These are phyloP conservation scores for Pitangus sulphuratus DNA, from an alignment of 2,797 vertebrate species.

Conservation along the genomic window DNA sequence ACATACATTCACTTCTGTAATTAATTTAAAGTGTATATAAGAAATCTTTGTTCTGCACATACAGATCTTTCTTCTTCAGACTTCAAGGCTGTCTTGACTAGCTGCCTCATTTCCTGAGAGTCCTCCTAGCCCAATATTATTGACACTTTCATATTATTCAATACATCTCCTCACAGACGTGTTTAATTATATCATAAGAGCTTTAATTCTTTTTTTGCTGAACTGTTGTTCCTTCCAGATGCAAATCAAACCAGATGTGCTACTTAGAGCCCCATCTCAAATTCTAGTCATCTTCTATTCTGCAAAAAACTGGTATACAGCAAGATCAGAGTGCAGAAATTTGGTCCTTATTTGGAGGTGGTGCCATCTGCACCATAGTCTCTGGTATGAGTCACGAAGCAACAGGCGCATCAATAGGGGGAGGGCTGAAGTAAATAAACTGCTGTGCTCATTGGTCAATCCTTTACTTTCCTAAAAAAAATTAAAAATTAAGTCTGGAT, in stretches of 20 bases:
- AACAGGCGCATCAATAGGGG: neutral
- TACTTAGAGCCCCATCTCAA: neutral
- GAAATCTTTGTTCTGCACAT: neutral
- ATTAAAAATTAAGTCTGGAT: neutral
- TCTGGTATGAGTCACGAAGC: neutral
- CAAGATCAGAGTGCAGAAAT: neutral
- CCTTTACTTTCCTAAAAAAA: neutral
- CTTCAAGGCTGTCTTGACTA: neutral
- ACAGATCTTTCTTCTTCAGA: neutral
- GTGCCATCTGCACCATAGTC: neutral
- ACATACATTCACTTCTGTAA: neutral
- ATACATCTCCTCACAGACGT: neutral
- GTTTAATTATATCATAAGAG: conserved; percentile 3
- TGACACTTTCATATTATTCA: neutral
- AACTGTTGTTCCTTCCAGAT: neutral
- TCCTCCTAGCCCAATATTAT: neutral
- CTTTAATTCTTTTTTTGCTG: neutral
- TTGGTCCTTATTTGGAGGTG: neutral
- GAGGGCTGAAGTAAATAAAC: neutral
- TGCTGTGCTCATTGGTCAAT: neutral
- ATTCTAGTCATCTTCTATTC: neutral
- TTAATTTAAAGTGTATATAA: neutral
- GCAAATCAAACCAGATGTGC: conserved; percentile 9
- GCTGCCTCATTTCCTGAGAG: conserved; percentile 2
- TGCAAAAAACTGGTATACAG: neutral